phyloP scores from a whole-genome alignment of 2,888 invertebrate species.

The Eumacrocentrus americanus region DNA sequence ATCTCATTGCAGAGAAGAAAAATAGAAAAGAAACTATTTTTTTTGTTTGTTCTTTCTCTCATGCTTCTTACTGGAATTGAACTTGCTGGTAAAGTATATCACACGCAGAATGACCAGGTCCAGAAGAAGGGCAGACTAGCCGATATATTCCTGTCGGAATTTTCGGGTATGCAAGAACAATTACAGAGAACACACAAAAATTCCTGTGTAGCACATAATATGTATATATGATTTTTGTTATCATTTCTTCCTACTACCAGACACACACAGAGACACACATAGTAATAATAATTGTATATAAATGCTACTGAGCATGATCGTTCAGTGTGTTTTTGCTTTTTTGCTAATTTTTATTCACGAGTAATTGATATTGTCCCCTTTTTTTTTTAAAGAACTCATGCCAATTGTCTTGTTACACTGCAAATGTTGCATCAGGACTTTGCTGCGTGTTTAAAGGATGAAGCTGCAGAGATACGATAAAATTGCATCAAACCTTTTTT shows the following conservation, averaged over 20 bases:
- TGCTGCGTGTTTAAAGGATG: too few relatives aligned
- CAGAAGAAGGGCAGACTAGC: slow-evolving; percentile 85
- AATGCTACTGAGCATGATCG: not conserved
- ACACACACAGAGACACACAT: too few relatives aligned
- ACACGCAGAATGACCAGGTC: slow-evolving; percentile 74
- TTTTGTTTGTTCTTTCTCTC: slow-evolving; percentile 65
- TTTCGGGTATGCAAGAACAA: slow-evolving; percentile 68
- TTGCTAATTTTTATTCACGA: too few relatives aligned
- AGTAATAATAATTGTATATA: too few relatives aligned
- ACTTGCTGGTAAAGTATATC: slow-evolving; percentile 71
- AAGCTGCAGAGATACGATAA: not conserved
- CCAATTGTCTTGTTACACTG: too few relatives aligned
- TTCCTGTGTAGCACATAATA: not conserved
- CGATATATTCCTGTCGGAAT: slow-evolving; percentile 85
- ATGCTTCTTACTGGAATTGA: slow-evolving; percentile 57
- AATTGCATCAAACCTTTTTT: not conserved
- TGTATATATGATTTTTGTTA: not conserved
- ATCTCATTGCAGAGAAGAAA: slow-evolving; percentile 7
- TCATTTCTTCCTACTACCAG: too few relatives aligned
- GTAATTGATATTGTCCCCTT: too few relatives aligned
- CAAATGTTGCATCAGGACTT: not conserved
- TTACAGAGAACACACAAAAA: not conserved
- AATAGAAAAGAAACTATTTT: slow-evolving; percentile 32
- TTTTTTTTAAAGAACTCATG: too few relatives aligned
- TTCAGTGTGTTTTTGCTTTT: not conserved